These are phyloP conservation scores for Diglossa cyanea DNA, from an alignment of 2,797 vertebrate genomes.

Conservation along the genomic window DNA sequence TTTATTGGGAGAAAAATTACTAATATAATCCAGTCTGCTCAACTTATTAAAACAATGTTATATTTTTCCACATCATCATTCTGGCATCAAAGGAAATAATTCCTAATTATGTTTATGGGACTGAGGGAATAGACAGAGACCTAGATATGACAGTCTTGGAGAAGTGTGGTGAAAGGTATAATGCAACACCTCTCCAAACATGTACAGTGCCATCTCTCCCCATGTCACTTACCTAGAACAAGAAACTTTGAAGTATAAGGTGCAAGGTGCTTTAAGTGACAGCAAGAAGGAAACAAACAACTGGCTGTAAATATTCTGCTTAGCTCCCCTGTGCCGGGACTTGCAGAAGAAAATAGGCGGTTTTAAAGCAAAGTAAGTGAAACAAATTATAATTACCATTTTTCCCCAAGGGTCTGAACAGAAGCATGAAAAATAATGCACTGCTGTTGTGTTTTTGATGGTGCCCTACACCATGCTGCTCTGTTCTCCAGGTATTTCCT, in stretches of 20 bases:
- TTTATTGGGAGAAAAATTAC: background rate
- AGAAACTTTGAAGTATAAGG: conserved; percentile 1
- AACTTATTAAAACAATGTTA: background rate
- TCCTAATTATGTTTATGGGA: background rate
- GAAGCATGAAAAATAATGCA: background rate
- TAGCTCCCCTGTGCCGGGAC: background rate
- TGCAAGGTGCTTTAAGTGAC: background rate
- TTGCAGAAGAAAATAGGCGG: background rate
- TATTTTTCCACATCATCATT: background rate
- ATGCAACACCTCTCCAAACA: background rate
- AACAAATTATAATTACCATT: background rate
- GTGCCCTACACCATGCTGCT: background rate
- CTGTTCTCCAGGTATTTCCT: background rate
- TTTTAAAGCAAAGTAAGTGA: conserved; percentile 4
- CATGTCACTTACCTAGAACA: background rate
- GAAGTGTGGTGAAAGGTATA: background rate
- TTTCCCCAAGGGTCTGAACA: background rate
- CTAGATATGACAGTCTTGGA: background rate
- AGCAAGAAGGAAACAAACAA: conserved; percentile 3
- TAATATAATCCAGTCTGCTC: background rate
- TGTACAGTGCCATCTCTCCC: background rate
- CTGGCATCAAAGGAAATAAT: background rate
- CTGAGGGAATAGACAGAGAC: background rate
- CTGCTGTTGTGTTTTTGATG: background rate
- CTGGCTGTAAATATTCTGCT: background rate